Evolutionary conservation across 2,113 vertebrate genomes (phyloP), one percentile per base, ranked within the genome.

Genomic region (Platysternon megacephalum): DNA sequence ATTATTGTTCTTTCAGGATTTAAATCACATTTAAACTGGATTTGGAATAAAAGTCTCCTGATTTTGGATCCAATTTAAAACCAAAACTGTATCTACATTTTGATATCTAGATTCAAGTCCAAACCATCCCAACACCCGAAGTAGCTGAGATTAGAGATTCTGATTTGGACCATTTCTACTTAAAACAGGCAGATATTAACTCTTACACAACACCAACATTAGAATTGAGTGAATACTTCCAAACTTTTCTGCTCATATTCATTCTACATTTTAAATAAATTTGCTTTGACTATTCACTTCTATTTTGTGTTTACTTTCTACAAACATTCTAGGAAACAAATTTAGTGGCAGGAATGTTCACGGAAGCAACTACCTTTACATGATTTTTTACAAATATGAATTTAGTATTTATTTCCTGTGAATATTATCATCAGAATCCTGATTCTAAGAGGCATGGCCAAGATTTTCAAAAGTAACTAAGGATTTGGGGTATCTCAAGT

Each of bases 351-450:
- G 42, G 2, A 51, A 24, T 21, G 92, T 32, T 44, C 51, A 86
- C 58, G 6, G 86, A 90, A 88, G 32, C 29, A 88, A 6, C 10
- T 55, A 83, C 90, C 93, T 87, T 79, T 85, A 95, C 95, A 95
- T 72, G 79, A 89, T 19, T 55, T 81, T 39, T 84, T 84, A 3
- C 81, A 44, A 55, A 58, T 48, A 44, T 35, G 0, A 22, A 74
- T 44, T 91, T 93, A 3, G 8, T 19, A 78, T 92, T 55, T 94
- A 32, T 22, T 80, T 88, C 94, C 93, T 53, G 39, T 82, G 39
- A n/a, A 10, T 86, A 87, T 89, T 91, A 65, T 39, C 32, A 82
- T 51, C 26, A 92, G 89, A n/a, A 86, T 85, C 51, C 86, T 78
- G 74, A 46, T 28, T 53, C 82, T 94, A 91, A 91, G 94, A 90